phyloP scores from a whole-genome alignment of 2,888 invertebrate genomes.

The Amblyjoppa proteus region DNA sequence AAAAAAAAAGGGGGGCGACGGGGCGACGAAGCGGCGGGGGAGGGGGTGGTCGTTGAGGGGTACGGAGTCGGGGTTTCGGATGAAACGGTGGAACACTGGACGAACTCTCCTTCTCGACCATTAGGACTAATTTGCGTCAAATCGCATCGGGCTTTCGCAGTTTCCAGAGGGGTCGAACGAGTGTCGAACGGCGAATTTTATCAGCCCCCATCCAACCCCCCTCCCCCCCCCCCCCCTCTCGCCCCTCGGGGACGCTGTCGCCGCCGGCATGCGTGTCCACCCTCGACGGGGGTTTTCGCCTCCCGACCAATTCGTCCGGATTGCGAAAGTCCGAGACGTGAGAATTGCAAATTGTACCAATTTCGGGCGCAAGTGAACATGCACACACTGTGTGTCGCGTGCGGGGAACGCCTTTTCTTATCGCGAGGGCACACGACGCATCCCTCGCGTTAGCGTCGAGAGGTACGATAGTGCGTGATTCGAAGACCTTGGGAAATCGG shows the following conservation, averaged over 20 bases:
- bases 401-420: constrained; percentile 28
- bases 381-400: not conserved
- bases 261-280: constrained; percentile 42
- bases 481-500: not conserved
- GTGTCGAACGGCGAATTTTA: constrained; percentile 40
- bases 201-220: not conserved
- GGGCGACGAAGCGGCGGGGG: not conserved
- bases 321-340: constrained; percentile 57
- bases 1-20: not conserved
- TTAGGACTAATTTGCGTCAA: constrained; percentile 82
- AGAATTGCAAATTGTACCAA: constrained; percentile 67
- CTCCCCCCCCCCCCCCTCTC: not conserved
- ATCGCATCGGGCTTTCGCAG: constrained; percentile 73
- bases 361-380: constrained; percentile 31
- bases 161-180: constrained; percentile 55
- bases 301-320: constrained; percentile 23
- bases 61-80: not conserved
- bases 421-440: constrained; percentile 7
- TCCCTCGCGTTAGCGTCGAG: not conserved
- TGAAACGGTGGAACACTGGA: constrained; percentile 38
- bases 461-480: constrained; percentile 9
- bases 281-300: not conserved
- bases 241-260: constrained; percentile 14
- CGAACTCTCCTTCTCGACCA: constrained; percentile 69
- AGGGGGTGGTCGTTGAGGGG: not conserved